phyloP scores from a whole-genome alignment of 2,888 invertebrate genomes.

The Erannis defoliaria region DNA sequence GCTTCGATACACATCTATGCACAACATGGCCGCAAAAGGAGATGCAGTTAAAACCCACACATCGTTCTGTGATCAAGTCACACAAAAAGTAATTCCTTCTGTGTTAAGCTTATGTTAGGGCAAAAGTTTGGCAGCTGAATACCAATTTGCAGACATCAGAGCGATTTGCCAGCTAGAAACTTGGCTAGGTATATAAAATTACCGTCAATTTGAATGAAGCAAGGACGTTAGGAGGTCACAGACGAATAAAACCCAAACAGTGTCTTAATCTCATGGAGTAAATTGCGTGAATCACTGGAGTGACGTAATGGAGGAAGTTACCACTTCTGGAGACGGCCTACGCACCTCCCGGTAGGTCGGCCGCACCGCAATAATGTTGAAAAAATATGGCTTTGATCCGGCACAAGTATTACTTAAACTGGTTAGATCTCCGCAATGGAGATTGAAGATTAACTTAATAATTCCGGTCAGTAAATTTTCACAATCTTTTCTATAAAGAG shows the following conservation, averaged over 20 bases:
- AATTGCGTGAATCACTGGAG: constrained; percentile 74
- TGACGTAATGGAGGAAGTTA: constrained; percentile 83
- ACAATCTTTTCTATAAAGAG: constrained; percentile 42
- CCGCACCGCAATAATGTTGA: constrained; percentile 60
- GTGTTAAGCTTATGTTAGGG: neutral
- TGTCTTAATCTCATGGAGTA: constrained; percentile 64
- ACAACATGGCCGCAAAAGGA: neutral
- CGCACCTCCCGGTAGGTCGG: constrained; percentile 67
- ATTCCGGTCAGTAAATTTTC: constrained; percentile 54
- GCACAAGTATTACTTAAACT: constrained; percentile 59
- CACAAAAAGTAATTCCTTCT: neutral
- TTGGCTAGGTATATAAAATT: constrained; percentile 16
- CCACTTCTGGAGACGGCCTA: constrained; percentile 76
- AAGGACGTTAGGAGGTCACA: constrained; percentile 70
- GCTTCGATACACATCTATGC: no score
- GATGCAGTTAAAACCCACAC: constrained; percentile 2
- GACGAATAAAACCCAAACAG: constrained; percentile 60
- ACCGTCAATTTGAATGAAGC: constrained; percentile 41
- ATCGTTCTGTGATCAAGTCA: neutral
- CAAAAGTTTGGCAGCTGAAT: neutral
- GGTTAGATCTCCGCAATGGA: constrained; percentile 57
- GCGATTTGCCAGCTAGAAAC: constrained; percentile 12
- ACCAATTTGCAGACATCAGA: constrained; percentile 17
- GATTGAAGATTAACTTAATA: constrained; percentile 59
- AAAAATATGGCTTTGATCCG: constrained; percentile 67